Conservation (phyloP, 2,797 vertebrate genomes). For the Allobates femoralis region DNA sequence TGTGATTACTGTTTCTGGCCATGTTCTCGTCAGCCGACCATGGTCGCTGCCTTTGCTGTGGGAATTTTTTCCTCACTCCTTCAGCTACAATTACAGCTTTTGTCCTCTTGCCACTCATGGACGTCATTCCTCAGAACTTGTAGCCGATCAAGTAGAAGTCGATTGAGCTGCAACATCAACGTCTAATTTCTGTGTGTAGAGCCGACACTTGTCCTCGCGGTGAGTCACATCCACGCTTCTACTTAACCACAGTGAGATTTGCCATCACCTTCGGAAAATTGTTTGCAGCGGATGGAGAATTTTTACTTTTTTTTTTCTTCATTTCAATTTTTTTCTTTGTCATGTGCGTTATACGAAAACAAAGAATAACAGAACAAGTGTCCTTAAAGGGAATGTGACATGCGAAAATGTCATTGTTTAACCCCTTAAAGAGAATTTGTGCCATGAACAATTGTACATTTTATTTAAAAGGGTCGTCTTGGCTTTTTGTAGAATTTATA, state of each 20-base stretch:
- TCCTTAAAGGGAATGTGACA: too few species aligned
- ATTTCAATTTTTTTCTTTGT: neutral
- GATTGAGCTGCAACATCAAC: neutral
- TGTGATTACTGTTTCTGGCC: neutral
- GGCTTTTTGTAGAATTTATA: too few species aligned
- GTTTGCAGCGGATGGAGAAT: neutral
- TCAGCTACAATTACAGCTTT: neutral
- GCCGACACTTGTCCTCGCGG: neutral
- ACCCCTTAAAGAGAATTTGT: too few species aligned
- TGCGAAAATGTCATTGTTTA: too few species aligned
- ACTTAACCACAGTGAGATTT: neutral
- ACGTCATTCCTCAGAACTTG: neutral
- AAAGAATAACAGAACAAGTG: neutral
- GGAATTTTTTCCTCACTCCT: neutral
- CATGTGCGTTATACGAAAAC: neutral
- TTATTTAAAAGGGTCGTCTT: too few species aligned
- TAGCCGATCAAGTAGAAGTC: neutral
- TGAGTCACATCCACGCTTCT: neutral
- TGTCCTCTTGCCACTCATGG: too few species aligned
- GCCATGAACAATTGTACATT: too few species aligned
- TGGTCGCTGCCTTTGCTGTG: neutral
- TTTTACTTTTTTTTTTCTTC: neutral
- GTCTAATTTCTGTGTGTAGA: neutral
- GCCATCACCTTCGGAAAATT: neutral
- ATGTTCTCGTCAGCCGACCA: neutral